Conservation (phyloP, 2,113 vertebrate species). For the Zosterops japonicus region DNA sequence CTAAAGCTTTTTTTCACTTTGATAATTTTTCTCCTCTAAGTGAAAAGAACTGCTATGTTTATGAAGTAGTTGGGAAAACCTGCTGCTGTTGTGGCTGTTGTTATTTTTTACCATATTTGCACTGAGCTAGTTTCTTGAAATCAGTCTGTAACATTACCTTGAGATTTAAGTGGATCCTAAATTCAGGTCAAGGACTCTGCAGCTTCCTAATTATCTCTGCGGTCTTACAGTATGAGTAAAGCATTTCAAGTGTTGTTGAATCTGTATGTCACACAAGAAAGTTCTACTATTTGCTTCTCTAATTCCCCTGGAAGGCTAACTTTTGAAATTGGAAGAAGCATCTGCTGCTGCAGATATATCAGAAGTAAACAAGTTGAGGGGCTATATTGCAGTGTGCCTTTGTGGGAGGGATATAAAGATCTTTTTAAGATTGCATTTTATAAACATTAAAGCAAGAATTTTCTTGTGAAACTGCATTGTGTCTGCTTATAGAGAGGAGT, state of each 20-base stretch:
- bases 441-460: not conserved
- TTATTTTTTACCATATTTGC: not conserved
- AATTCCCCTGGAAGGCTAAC: not conserved
- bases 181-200: not conserved
- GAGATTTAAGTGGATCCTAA: not conserved
- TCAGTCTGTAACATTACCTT: not conserved
- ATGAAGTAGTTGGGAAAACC: fast-evolving
- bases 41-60: not conserved
- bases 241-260: not conserved
- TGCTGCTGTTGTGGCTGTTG: not conserved
- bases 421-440: not conserved
- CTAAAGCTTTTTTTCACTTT: not conserved
- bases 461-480: not conserved
- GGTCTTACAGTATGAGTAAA: not conserved
- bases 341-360: not conserved
- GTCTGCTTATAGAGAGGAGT: not conserved
- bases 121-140: not conserved
- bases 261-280: not conserved
- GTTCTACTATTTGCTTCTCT: not conserved
- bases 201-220: not conserved
- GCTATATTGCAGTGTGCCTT: not conserved
- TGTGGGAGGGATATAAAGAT: not conserved
- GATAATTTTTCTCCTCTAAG: not conserved
- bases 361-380: not conserved
- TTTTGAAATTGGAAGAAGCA: not conserved